These are phyloP conservation scores for Nothobranchius kuhntae DNA, from an alignment of 2,113 vertebrate genomes.

Conservation along the genomic window DNA sequence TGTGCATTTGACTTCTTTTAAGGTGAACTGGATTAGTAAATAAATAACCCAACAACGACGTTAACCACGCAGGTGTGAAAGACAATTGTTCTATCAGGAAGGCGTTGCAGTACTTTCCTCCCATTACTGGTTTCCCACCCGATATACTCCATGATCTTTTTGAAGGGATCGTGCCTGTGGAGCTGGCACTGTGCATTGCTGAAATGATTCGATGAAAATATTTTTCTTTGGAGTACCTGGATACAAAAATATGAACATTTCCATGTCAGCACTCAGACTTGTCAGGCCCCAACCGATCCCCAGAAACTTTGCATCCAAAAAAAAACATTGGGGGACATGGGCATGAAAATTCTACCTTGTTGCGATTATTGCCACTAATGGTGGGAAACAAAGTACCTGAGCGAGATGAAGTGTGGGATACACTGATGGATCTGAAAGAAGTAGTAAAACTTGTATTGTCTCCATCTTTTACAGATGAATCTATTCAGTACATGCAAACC, in stretches of 20 bases:
- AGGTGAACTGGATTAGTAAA: no score
- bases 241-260: constrained; percentile 19
- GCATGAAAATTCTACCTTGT: constrained; percentile 30
- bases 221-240: constrained; percentile 39
- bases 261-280: constrained; percentile 33
- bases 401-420: not conserved
- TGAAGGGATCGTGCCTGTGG: constrained; percentile 41
- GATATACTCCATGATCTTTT: constrained; percentile 21
- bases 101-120: no score
- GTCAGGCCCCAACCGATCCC: constrained; percentile 30
- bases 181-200: constrained; percentile 28
- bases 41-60: no score
- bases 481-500: not conserved
- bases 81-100: no score
- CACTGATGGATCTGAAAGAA: not conserved
- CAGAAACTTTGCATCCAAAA: constrained; percentile 8
- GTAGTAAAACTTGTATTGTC: not conserved
- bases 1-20: no score
- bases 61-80: no score
- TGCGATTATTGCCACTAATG: constrained; percentile 20
- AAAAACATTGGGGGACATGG: constrained; percentile 26
- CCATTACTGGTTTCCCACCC: no score
- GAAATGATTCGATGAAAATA: constrained; percentile 17
- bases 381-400: constrained; percentile 18
- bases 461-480: not conserved